phyloP scores from a whole-genome alignment of 37 sponge, comb jelly and placozoan genomes.

The Haliclona indistincta region DNA sequence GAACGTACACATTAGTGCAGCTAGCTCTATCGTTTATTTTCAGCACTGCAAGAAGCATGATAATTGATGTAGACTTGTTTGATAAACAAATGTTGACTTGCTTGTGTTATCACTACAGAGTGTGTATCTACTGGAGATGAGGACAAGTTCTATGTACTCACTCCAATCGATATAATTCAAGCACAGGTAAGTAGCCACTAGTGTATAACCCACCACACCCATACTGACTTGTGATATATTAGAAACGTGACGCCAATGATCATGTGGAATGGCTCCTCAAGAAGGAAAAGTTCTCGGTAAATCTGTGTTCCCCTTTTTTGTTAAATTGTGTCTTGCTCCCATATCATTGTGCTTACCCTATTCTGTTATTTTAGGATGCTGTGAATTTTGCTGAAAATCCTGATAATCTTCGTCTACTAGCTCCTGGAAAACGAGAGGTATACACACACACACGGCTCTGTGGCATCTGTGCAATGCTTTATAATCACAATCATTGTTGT shows the following conservation, averaged over 20 bases:
- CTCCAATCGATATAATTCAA: conserved; percentile 84
- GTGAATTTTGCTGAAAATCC: conserved; percentile 64
- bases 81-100: too few relatives aligned
- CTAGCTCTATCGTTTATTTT: too few relatives aligned
- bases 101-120: conserved; percentile 46
- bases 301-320: neutral
- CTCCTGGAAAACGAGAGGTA: conserved; percentile 39
- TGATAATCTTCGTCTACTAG: conserved; percentile 3
- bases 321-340: neutral
- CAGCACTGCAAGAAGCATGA: too few relatives aligned
- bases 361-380: conserved; percentile 54
- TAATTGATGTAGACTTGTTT: neutral
- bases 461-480: too few relatives aligned
- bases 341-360: too few relatives aligned
- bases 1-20: too few relatives aligned
- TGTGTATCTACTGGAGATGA: conserved; percentile 49
- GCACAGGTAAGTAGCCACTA: too few relatives aligned
- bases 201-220: too few relatives aligned
- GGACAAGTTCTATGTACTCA: conserved; percentile 69
- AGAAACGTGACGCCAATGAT: conserved; percentile 78
- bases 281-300: conserved; percentile 61
- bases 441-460: neutral
- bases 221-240: too few relatives aligned
- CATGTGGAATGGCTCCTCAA: conserved; percentile 80
- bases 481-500: neutral